Evolutionary conservation across 2,888 invertebrate species (phyloP).

Genomic region (Zelleria hepariella): DNA sequence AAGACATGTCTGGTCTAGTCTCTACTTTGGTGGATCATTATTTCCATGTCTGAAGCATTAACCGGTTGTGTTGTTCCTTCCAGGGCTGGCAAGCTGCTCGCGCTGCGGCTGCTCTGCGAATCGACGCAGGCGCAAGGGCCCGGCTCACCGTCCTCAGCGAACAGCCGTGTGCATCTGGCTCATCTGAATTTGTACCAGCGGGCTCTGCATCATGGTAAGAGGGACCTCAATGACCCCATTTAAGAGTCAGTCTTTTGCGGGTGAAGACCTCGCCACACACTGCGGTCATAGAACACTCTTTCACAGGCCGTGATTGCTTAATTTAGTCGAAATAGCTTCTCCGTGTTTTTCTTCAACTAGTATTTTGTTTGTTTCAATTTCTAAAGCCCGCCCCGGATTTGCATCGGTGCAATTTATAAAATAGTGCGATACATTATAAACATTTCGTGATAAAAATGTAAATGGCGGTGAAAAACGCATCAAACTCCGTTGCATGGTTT

Average conservation of each 20-base stretch:
- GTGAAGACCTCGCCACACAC: not conserved
- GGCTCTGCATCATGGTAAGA: slow-evolving; percentile 83
- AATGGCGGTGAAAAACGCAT: too few relatives aligned
- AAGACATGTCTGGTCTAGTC: not conserved
- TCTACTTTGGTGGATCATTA: not conserved
- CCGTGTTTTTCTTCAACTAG: too few relatives aligned
- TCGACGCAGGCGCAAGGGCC: slow-evolving; percentile 85
- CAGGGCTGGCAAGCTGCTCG: slow-evolving; percentile 85
- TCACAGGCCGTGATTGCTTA: not conserved
- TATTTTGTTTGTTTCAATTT: too few relatives aligned
- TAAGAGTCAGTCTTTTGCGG: not conserved
- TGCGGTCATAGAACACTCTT: not conserved
- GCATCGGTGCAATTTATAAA: too few relatives aligned
- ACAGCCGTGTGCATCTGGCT: slow-evolving; percentile 73
- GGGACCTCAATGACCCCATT: too few relatives aligned
- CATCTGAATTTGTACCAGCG: slow-evolving; percentile 90
- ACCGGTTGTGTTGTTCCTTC: too few relatives aligned
- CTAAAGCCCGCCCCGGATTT: too few relatives aligned
- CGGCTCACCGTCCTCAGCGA: slow-evolving; percentile 60
- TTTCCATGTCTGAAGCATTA: too few relatives aligned
- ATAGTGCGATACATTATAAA: too few relatives aligned
- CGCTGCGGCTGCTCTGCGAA: slow-evolving; percentile 89
- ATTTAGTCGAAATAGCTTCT: too few relatives aligned
- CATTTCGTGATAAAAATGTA: too few relatives aligned
- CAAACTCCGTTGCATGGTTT: too few relatives aligned